phyloP scores from a whole-genome alignment of 2,797 vertebrate species.

The Sebastolobus altivelis region DNA sequence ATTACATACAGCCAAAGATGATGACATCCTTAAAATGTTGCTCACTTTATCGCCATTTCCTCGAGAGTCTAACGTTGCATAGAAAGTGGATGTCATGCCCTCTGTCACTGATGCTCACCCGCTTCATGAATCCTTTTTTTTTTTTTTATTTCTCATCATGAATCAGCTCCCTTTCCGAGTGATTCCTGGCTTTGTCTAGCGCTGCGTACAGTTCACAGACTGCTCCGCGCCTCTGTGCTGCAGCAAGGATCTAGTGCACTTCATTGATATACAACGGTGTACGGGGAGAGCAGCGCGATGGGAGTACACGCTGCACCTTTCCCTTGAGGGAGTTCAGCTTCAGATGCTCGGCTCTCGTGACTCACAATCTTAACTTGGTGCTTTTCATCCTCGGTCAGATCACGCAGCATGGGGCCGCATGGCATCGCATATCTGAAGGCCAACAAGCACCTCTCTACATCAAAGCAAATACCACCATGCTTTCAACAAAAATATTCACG shows the following conservation, averaged over 20 bases:
- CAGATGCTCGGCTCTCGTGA: constrained; percentile 41
- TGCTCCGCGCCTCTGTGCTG: not conserved
- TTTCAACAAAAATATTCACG: constrained; percentile 45
- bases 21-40: not conserved
- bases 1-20: not conserved
- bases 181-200: constrained; percentile 7
- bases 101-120: not conserved
- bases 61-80: not conserved
- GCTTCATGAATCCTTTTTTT: not conserved
- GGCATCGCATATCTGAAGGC: constrained; percentile 58
- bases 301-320: constrained; percentile 31
- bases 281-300: not conserved
- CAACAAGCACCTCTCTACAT: constrained; percentile 71
- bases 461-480: constrained; percentile 70
- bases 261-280: constrained; percentile 21
- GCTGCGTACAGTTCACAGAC: constrained; percentile 16
- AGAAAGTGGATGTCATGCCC: not conserved
- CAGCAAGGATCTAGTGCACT: constrained; percentile 11
- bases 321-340: constrained; percentile 51
- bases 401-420: constrained; percentile 33
- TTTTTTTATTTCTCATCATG: constrained; percentile 22
- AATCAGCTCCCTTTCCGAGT: constrained; percentile 22
- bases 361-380: constrained; percentile 49
- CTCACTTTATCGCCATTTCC: not conserved
- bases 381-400: constrained; percentile 68